Percentiles rank a stretch among this genome's conserved stretches.
These are phyloP conservation scores for Heteractis magnifica DNA, from an alignment of 92 coral and sea anemone species.

Conservation along the genomic window DNA sequence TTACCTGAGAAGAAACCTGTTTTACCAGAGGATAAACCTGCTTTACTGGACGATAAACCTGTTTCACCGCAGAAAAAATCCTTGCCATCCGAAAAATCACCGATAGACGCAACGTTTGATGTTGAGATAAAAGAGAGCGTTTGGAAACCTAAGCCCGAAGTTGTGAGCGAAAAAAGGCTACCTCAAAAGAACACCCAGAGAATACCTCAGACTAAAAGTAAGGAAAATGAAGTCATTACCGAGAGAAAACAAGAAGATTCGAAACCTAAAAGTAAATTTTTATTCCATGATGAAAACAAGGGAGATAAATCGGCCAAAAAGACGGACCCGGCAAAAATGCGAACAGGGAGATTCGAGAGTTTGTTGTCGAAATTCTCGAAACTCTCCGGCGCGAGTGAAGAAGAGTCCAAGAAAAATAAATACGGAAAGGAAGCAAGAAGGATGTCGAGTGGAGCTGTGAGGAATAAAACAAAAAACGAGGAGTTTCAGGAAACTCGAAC, in stretches of 20 bases:
- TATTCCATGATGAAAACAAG: not conserved
- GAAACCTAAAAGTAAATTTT: not conserved
- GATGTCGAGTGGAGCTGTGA: not conserved
- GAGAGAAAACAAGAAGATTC: not conserved
- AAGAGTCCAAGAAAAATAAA: not conserved
- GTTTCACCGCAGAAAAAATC: not conserved
- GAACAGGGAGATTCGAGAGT: slow-evolving; percentile 5
- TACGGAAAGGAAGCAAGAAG: not conserved
- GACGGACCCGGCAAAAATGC: not conserved
- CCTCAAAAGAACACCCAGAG: not conserved
- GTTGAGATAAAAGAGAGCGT: not conserved
- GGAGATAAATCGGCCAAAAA: not conserved
- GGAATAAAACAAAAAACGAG: not conserved
- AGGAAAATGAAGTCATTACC: not conserved
- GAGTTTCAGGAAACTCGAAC: not conserved
- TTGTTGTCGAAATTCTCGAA: slow-evolving; percentile 15
- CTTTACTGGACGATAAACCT: not conserved
- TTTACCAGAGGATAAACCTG: not conserved
- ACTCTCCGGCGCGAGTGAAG: not conserved
- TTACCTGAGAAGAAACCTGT: not conserved
- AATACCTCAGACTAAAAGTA: not conserved
- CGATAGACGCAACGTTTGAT: not conserved
- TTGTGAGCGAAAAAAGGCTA: not conserved
- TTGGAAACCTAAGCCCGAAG: not conserved
- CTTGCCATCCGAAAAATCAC: not conserved